Evolutionary conservation across 2,888 invertebrate genomes (phyloP).

Genomic region (Stramonita haemastoma): DNA sequence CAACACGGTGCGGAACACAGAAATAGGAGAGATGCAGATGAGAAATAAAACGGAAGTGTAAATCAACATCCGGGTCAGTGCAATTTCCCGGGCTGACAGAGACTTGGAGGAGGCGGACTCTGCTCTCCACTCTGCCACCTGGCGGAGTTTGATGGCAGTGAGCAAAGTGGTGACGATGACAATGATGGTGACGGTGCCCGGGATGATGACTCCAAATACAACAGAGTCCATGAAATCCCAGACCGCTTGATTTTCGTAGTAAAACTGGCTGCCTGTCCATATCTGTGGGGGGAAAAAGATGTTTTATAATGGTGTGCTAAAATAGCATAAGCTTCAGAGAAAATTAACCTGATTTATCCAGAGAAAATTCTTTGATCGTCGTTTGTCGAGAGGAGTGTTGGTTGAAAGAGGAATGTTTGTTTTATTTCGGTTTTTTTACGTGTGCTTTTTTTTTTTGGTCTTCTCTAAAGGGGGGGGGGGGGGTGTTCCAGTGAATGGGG

Average conservation of each 20-base stretch:
- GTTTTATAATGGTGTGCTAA: background rate
- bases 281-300: background rate
- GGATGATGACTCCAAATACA: constrained; percentile 22
- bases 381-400: too few species aligned
- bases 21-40: constrained; percentile 20
- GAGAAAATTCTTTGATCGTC: too few species aligned
- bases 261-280: constrained; percentile 21
- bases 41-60: constrained; percentile 16
- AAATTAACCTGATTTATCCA: too few species aligned
- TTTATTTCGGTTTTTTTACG: too few species aligned
- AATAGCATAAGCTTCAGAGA: too few species aligned
- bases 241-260: background rate
- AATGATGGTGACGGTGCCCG: background rate
- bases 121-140: constrained; percentile 11
- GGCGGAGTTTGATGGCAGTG: constrained; percentile 18
- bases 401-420: too few species aligned
- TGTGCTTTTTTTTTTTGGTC: too few species aligned
- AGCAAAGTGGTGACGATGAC: constrained; percentile 7
- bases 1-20: constrained; percentile 13
- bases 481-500: too few species aligned
- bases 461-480: too few species aligned
- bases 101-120: background rate
- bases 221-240: constrained; percentile 26
- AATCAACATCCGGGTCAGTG: constrained; percentile 24
- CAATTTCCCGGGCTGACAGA: constrained; percentile 7